Conservation (phyloP, 1,140 invertebrate genomes). For the Subanguina moxae region DNA sequence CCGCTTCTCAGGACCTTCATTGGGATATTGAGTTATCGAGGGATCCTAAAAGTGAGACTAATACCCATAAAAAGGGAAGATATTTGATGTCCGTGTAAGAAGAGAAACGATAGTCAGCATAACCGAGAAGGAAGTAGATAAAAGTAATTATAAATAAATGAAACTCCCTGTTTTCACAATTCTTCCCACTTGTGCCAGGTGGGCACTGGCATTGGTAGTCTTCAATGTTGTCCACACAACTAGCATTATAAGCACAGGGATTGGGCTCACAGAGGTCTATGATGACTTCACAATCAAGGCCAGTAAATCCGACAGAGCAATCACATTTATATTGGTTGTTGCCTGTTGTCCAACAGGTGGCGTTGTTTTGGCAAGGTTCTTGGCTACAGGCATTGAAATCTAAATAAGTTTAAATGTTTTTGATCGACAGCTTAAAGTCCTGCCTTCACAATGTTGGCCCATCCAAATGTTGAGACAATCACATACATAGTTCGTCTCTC, state of each 20-base stretch:
- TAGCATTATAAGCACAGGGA: background rate
- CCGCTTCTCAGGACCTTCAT: too few species aligned
- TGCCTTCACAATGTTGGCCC: conserved; percentile 5
- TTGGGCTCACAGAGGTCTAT: conserved; percentile 1
- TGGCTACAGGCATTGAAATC: conserved; percentile 7
- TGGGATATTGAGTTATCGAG: too few species aligned
- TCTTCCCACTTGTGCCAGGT: background rate
- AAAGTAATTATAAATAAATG: background rate
- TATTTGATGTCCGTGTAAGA: too few species aligned
- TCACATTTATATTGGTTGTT: conserved; percentile 6
- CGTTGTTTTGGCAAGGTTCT: conserved; percentile 8
- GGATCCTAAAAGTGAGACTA: too few species aligned
- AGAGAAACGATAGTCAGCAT: too few species aligned
- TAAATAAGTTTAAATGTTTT: background rate
- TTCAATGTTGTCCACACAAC: background rate
- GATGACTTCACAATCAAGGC: background rate
- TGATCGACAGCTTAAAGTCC: background rate
- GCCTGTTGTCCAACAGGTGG: conserved; percentile 1
- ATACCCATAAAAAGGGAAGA: too few species aligned
- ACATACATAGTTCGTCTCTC: background rate
- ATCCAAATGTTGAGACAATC: conserved; percentile 1
- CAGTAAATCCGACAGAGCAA: background rate
- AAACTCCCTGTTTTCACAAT: background rate
- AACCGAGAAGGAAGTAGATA: too few species aligned
- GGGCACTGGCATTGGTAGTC: background rate